These are phyloP conservation scores for Drosophila affinis DNA, from an alignment of 2,888 invertebrate species.

Conservation along the genomic window DNA sequence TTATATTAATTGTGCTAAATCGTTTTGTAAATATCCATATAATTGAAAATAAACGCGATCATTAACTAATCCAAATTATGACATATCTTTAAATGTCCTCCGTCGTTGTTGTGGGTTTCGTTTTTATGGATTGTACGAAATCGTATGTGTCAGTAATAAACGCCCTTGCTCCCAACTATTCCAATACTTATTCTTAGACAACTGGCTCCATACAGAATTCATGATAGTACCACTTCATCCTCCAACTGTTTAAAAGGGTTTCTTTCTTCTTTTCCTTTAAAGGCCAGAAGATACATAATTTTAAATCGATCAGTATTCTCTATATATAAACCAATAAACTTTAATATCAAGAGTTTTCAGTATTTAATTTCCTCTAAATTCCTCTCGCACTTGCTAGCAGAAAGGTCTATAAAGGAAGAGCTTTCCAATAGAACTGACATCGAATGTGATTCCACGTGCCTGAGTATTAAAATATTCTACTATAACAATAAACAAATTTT, in stretches of 20 bases:
- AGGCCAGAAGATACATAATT: no score
- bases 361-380: background rate
- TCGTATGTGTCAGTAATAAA: no score
- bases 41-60: conserved; percentile 46
- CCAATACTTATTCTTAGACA: no score
- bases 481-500: no score
- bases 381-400: background rate
- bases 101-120: background rate
- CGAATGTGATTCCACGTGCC: background rate
- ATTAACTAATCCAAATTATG: conserved; percentile 27
- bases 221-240: no score
- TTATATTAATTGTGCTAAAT: conserved; percentile 46
- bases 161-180: no score
- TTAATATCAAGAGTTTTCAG: background rate
- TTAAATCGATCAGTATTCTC: no score
- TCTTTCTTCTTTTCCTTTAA: background rate
- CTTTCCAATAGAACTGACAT: background rate
- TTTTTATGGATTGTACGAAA: no score
- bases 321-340: background rate
- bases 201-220: no score
- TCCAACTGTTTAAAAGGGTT: background rate
- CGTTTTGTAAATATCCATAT: conserved; percentile 50
- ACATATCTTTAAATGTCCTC: background rate
- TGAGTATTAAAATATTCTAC: no score
- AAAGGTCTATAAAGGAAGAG: background rate